phyloP scores from a whole-genome alignment of 2,797 vertebrate species.

The Botia kubotai region DNA sequence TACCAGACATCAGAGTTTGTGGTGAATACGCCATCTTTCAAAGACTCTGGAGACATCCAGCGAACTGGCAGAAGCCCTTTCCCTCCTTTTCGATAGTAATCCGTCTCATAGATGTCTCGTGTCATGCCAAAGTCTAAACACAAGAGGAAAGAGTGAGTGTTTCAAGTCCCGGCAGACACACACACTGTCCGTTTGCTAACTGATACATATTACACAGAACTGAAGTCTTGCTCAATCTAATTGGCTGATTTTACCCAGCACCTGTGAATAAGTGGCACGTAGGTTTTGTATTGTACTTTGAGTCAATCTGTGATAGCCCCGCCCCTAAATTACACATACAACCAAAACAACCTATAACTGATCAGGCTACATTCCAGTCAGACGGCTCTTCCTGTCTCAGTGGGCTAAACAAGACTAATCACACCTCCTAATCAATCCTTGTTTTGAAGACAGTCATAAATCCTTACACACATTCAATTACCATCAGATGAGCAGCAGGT shows the following conservation, averaged over 20 bases:
- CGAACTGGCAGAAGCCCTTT: slow-evolving; percentile 97
- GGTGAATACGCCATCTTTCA: slow-evolving; percentile 98
- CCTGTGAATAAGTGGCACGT: neutral
- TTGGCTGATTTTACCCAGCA: neutral
- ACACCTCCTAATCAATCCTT: slow-evolving; percentile 39
- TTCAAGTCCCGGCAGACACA: neutral
- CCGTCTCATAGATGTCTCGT: slow-evolving; percentile 98
- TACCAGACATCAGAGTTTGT: slow-evolving; percentile 99
- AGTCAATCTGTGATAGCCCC: no score
- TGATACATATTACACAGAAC: neutral
- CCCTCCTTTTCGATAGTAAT: slow-evolving; percentile 98
- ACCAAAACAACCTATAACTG: neutral
- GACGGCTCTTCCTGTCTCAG: neutral
- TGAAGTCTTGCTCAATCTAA: no score
- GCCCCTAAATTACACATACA: no score
- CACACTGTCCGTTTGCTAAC: no score
- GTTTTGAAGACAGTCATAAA: slow-evolving; percentile 62
- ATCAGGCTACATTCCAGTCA: neutral
- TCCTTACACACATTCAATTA: neutral
- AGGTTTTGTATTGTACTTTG: no score
- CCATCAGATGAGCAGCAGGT: neutral
- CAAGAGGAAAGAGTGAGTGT: slow-evolving; percentile 51
- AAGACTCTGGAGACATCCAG: slow-evolving; percentile 99
- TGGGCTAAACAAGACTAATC: neutral
- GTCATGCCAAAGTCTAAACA: slow-evolving; percentile 97